Evolutionary conservation across 30 jellyfish, hydroid and myxozoan genomes (phyloP).

Genomic region (Haliclystus octoradiatus): DNA sequence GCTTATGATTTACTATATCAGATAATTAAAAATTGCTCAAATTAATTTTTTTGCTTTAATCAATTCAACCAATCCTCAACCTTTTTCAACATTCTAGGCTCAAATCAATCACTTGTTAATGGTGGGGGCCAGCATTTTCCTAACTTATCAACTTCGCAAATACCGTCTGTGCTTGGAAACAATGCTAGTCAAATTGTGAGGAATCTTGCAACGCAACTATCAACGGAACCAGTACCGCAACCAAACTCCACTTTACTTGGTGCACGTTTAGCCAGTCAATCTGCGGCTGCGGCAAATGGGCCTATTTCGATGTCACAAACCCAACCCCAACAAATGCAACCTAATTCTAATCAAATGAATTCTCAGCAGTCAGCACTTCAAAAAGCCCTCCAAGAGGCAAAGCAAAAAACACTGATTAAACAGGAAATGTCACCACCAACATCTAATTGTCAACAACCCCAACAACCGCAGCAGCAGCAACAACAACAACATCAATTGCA

Average conservation of each 20-base stretch:
- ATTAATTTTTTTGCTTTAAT: too few relatives aligned
- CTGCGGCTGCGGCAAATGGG: neutral
- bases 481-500: conserved; percentile 20
- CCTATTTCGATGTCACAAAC: neutral
- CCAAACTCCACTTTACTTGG: neutral
- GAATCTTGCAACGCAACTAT: neutral
- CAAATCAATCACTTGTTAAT: neutral
- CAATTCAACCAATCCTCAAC: too few relatives aligned
- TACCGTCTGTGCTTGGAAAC: conserved; percentile 6
- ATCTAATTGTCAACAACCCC: conserved; percentile 6
- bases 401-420: conserved; percentile 16
- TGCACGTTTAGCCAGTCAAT: neutral
- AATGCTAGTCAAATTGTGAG: neutral
- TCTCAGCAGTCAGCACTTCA: conserved; percentile 22
- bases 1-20: too few relatives aligned
- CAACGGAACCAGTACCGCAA: neutral
- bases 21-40: too few relatives aligned
- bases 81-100: too few relatives aligned
- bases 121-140: neutral
- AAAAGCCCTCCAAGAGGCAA: conserved; percentile 39
- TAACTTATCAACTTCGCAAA: neutral
- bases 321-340: neutral
- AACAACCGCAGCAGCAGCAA: conserved; percentile 15
- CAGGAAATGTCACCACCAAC: neutral
- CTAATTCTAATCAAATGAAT: neutral